Percentiles rank a stretch among this genome's conserved stretches.
Conservation (phyloP, 92 coral and sea anemone species). For the Montipora capitata region DNA sequence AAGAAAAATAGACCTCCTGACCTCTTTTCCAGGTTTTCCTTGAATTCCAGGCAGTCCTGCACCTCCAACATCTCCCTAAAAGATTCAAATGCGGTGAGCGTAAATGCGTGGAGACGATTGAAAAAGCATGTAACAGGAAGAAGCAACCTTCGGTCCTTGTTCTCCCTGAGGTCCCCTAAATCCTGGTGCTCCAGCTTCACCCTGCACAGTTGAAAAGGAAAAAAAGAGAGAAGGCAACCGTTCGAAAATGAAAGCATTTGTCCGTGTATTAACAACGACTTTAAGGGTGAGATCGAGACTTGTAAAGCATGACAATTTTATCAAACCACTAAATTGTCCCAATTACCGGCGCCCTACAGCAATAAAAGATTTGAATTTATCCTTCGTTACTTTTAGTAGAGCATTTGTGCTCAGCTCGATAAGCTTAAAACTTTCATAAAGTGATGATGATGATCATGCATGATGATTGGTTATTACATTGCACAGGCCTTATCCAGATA, state of each 20-base stretch:
- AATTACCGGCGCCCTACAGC: too few species aligned
- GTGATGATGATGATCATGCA: too few species aligned
- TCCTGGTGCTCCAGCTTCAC: conserved; percentile 83
- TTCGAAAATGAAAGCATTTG: background rate
- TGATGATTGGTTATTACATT: too few species aligned
- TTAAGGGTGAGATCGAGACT: too few species aligned
- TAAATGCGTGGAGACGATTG: background rate
- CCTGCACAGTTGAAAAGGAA: conserved; percentile 54
- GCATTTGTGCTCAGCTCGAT: too few species aligned
- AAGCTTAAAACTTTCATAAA: too few species aligned
- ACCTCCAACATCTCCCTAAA: conserved; percentile 83
- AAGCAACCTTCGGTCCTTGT: conserved; percentile 67
- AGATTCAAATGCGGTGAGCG: background rate
- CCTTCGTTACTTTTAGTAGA: too few species aligned
- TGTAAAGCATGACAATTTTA: too few species aligned
- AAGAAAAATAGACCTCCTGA: background rate
- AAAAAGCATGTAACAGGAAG: background rate
- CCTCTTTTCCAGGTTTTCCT: conserved; percentile 84
- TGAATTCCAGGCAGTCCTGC: conserved; percentile 73
- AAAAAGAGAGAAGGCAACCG: background rate
- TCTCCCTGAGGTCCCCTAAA: conserved; percentile 76
- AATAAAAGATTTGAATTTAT: too few species aligned
- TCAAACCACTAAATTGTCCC: too few species aligned
- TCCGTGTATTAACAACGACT: background rate
- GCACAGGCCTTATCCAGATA: too few species aligned